Evolutionary conservation across 2,797 vertebrate genomes (phyloP), one percentile per base, ranked within the genome.

Genomic region (Champsocephalus esox): DNA sequence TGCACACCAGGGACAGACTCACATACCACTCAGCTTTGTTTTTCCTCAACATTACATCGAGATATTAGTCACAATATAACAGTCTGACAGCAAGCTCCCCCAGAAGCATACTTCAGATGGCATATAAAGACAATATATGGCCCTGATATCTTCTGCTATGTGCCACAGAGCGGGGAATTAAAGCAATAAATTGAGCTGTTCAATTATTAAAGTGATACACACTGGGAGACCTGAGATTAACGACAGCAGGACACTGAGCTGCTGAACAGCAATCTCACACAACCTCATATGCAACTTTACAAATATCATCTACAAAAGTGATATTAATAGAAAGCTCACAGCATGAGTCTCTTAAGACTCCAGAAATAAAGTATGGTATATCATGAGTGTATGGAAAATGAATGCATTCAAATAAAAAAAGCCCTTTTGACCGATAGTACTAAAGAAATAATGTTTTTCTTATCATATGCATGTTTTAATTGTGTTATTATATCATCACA

Each of bases 21-120:
- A 6, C n/a, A 67, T 73, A 69, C 80, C 68, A 73, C 70, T 63
- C 62, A 19, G 77, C 70, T 88, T 89, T 87, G 79, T 90, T 87
- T 91, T 92, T 83, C 84, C 43, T 70, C 92, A 90, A 94, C 92
- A 92, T 81, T 93, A 93, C 90, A 92, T 66, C 79, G 82, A 84
- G 77, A 90, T 92, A 93, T 93, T 93, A 93, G 93, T 95, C 92
- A 92, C 92, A 93, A 93, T 94, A 93, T 92, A 91, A 86, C 85
- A 87, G 87, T 82, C 82, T 90, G 90, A 79, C 87, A 87, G 87
- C 63, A 68, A 72, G 76, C 84, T 90, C 74, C 87, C 88, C 90
- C 91, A 86, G 84, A 88, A 90, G 91, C 82, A 72, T 55, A 86
- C 86, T 91, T 86, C 87, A 92, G 81, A 88, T 87, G 84, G 84